Evolutionary conservation across 1,140 invertebrate species (phyloP).

Genomic region (Bombus fervidus): DNA sequence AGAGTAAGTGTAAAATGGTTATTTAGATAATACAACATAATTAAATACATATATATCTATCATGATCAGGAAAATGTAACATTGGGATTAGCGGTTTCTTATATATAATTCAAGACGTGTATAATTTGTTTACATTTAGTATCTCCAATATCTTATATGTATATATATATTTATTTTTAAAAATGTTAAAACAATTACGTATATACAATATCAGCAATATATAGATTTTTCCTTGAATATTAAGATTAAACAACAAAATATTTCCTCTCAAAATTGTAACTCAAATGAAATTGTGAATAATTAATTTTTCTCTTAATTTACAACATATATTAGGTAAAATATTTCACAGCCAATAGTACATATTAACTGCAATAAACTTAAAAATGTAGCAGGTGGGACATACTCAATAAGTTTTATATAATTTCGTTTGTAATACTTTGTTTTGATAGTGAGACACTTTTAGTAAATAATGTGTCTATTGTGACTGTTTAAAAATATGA

Average conservation of each 20-base stretch:
- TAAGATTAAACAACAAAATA: constrained; percentile 45
- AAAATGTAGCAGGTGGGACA: constrained; percentile 11
- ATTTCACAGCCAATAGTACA: constrained; percentile 46
- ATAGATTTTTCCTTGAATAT: constrained; percentile 12
- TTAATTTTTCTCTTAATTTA: constrained; percentile 38
- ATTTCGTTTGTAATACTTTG: constrained; percentile 37
- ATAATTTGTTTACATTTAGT: constrained; percentile 37
- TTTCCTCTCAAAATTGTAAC: constrained; percentile 17
- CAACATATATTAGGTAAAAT: constrained; percentile 48
- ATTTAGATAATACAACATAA: constrained; percentile 28
- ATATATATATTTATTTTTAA: constrained; percentile 50
- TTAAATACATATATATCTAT: constrained; percentile 7
- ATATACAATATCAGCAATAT: constrained; percentile 65
- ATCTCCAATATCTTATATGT: constrained; percentile 54
- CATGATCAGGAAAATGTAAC: constrained; percentile 28
- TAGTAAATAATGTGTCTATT: constrained; percentile 32
- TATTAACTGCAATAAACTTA: constrained; percentile 45
- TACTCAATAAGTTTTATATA: constrained; percentile 33
- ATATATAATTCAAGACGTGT: not conserved
- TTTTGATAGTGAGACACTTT: not conserved
- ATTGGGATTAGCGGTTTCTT: constrained; percentile 9
- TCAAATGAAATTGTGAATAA: constrained; percentile 28
- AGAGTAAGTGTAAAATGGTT: constrained; percentile 23
- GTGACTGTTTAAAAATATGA: constrained; percentile 20
- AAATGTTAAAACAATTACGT: constrained; percentile 66